phyloP scores from a whole-genome alignment of 2,888 invertebrate species.

The Smittia sp. region DNA sequence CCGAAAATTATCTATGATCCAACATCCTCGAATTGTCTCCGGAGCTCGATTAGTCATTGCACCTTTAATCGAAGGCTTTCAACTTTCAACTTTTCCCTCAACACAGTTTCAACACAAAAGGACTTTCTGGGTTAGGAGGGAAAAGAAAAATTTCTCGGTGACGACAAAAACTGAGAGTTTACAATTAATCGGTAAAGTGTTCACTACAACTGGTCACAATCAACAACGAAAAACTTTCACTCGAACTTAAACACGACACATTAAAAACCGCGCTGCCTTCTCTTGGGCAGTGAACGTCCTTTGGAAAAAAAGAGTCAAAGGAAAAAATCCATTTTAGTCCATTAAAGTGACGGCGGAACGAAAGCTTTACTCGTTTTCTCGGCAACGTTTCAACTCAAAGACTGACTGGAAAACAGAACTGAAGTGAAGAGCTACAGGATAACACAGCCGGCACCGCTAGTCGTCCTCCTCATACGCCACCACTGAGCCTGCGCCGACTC shows the following conservation, averaged over 20 bases:
- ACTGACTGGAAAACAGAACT: constrained; percentile 31
- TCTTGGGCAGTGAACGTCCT: neutral
- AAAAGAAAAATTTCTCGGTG: too few species aligned
- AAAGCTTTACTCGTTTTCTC: constrained; percentile 17
- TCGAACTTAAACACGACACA: neutral
- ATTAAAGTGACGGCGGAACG: constrained; percentile 10
- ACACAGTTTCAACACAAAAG: neutral
- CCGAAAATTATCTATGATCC: neutral
- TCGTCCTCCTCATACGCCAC: neutral
- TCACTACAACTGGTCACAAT: neutral
- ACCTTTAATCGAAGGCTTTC: neutral
- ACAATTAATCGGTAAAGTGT: too few species aligned
- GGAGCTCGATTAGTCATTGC: too few species aligned
- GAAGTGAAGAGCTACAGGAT: constrained; percentile 5
- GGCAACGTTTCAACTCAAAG: constrained; percentile 38
- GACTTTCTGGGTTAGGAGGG: neutral
- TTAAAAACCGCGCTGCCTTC: neutral
- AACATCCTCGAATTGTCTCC: neutral
- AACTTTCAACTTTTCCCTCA: neutral
- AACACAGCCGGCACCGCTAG: neutral
- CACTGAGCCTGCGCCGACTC: neutral
- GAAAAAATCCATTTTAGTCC: constrained; percentile 25
- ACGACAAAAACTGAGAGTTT: too few species aligned
- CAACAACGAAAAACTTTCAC: neutral
- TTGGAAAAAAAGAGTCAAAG: neutral